Evolutionary conservation across 2,797 vertebrate genomes (phyloP), one percentile per base, ranked within the genome.

Genomic region (Xenops minutus): DNA sequence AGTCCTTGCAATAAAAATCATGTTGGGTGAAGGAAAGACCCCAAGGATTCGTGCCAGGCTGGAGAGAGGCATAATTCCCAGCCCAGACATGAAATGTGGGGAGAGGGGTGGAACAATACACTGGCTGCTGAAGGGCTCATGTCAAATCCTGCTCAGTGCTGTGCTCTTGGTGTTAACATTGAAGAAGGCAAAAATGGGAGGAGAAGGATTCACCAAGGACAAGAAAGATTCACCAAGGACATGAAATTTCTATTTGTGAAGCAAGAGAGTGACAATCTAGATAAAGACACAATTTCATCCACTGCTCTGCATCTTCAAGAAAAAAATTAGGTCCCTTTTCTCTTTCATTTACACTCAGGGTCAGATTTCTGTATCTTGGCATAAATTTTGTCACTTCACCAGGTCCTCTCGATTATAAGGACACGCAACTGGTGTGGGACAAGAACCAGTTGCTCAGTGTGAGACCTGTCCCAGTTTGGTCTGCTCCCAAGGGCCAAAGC

Each of bases 21-120:
- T 3, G 0, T 6, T 11, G 27, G 37, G 61, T 3, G 3, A 89
- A 79, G 62, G 34, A 46, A 86, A 56, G n/a, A 46, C 34, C 29
- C 41, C 12, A 41, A 7, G 68, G 44, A 61, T 55, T 61, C 3
- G 1, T 67, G 32, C 24, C 27, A 48, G 72, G 36, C 58, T 14
- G 8, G 44, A 72, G 54, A 76, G 37, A 81, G 52, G 12, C 1
- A 2, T 43, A 58, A 88, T 72, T 72, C 44, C 29, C 43, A 77
- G 46, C 52, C 49, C 0, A 0, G 68, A 67, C 17, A 63, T 1
- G 3, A 68, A 74, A 69, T 5, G 0, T 14, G n/a, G n/a, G 61
- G 54, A 79, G 8, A 71, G 14, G 15, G 18, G 18, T 54, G 36
- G 61, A 48, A 62, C 23, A n/a, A 21, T 30, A 6, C 54, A 37